Evolutionary conservation across 1,140 invertebrate genomes (phyloP).

Genomic region (Formica exsecta): DNA sequence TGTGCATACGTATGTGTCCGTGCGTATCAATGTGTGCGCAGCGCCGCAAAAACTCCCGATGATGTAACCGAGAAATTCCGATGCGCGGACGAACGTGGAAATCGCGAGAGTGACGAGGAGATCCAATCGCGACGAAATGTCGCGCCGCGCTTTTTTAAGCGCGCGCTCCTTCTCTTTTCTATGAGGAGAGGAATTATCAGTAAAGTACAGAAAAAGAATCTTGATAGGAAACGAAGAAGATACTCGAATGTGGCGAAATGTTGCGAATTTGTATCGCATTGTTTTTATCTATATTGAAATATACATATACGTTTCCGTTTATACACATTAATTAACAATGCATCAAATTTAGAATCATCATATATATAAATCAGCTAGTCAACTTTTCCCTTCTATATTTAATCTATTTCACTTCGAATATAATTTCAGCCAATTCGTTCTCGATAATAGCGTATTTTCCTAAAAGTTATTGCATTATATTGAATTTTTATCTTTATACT

Average conservation of each 20-base stretch:
- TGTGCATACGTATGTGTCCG: slow-evolving; percentile 30
- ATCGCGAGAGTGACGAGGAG: slow-evolving; percentile 33
- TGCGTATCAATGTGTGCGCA: slow-evolving; percentile 3
- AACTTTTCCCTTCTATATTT: not conserved
- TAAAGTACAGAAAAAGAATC: not conserved
- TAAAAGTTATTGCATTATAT: too few relatives aligned
- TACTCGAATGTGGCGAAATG: not conserved
- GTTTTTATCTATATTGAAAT: slow-evolving; percentile 4
- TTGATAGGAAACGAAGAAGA: not conserved
- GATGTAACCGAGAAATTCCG: slow-evolving; percentile 76
- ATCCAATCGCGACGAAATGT: slow-evolving; percentile 57
- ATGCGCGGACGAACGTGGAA: slow-evolving; percentile 57
- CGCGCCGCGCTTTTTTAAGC: slow-evolving; percentile 25
- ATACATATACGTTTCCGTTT: not conserved
- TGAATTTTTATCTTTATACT: not conserved
- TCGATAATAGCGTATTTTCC: not conserved
- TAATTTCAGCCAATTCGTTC: not conserved
- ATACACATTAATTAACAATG: not conserved
- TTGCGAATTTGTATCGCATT: slow-evolving; percentile 6
- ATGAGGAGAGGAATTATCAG: not conserved
- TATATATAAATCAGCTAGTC: not conserved
- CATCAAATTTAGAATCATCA: not conserved
- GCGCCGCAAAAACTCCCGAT: slow-evolving; percentile 69
- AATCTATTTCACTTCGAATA: not conserved
- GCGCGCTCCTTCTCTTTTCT: not conserved